These are phyloP conservation scores for Cygnus buccinator DNA, from an alignment of 2,113 vertebrate genomes.

Conservation along the genomic window DNA sequence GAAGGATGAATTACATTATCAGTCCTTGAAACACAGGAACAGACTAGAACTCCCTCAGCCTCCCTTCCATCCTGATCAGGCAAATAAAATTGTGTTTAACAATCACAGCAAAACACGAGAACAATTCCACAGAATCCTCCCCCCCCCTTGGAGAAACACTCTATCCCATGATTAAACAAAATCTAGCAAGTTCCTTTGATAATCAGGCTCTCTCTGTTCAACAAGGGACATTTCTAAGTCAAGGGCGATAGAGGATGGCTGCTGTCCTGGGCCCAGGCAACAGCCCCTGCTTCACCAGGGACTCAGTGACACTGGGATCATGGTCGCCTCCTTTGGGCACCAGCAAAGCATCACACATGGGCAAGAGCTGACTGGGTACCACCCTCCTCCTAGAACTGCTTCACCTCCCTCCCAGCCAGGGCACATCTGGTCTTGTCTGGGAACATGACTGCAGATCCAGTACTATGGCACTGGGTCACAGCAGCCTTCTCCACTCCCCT, in stretches of 20 bases:
- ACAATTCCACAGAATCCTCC: background rate
- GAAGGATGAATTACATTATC: background rate
- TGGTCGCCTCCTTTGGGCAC: background rate
- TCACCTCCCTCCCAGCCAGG: background rate
- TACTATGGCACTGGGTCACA: background rate
- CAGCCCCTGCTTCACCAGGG: background rate
- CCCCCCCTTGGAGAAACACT: background rate
- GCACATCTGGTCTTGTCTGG: background rate
- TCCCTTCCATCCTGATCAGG: background rate
- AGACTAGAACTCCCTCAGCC: background rate
- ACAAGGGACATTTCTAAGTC: background rate
- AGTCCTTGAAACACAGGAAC: background rate
- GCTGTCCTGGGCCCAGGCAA: background rate
- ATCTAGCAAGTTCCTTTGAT: background rate
- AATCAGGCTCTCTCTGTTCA: background rate
- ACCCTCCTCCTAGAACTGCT: background rate
- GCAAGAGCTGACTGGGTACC: background rate
- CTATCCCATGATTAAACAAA: background rate
- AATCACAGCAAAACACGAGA: background rate
- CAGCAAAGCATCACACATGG: background rate
- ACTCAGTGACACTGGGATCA: background rate
- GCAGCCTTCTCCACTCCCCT: background rate
- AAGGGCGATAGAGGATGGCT: background rate
- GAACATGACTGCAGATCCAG: fast-evolving
- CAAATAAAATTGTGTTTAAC: background rate